phyloP scores from a whole-genome alignment of 35 echinoderm and acorn worm genomes.

The Apostichopus parvimensis region DNA sequence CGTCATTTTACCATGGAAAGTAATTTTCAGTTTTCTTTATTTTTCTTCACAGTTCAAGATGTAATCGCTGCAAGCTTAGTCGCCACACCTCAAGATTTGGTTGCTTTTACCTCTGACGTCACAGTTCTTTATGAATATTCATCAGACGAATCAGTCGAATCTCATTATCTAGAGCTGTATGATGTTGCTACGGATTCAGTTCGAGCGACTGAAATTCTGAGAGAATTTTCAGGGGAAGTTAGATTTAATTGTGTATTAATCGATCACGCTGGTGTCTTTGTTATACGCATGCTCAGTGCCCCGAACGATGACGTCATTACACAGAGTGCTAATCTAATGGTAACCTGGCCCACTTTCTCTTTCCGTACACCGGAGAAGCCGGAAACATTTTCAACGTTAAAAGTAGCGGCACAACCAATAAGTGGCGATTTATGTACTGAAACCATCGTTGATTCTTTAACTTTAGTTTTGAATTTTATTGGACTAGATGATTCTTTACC shows the following conservation, averaged over 20 bases:
- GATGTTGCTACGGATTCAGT: constrained; percentile 16
- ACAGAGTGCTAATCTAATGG: not conserved
- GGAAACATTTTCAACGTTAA: constrained; percentile 16
- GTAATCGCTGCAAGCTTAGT: not conserved
- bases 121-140: constrained; percentile 25
- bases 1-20: no score
- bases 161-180: constrained; percentile 13
- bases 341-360: constrained; percentile 21
- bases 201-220: not conserved
- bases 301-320: not conserved
- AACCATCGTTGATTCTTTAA: not conserved
- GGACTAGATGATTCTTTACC: not conserved
- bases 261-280: constrained; percentile 33
- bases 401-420: not conserved
- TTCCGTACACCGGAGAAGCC: not conserved
- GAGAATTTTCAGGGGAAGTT: not conserved
- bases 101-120: constrained; percentile 37
- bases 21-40: not conserved
- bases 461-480: constrained; percentile 25
- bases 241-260: not conserved
- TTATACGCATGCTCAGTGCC: constrained; percentile 10
- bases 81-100: not conserved
- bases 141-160: not conserved
- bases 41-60: not conserved
- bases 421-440: constrained; percentile 3